Base-by-base conservation (phyloP, 2,113 vertebrate genomes). In the Nanger granti region DNA sequence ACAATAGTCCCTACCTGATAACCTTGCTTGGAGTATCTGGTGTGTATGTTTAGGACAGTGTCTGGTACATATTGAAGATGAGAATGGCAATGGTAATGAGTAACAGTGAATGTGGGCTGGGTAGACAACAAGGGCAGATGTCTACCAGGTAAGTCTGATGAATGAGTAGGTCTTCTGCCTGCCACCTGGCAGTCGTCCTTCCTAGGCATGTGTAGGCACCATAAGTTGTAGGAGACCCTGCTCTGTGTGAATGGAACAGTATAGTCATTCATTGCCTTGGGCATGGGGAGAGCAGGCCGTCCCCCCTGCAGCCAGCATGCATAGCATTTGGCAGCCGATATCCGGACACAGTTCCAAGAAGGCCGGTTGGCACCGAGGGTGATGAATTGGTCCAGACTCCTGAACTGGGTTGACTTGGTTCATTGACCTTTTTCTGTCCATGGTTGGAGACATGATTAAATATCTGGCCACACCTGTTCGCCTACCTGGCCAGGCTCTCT, bases 361-460 rank as follows among this genome's bases (percentile, higher is more conserved):
- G 87, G 93, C 44, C 2, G 3, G 7, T 95, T 98, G 97, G 96
- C 98, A 97, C 79, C n/a, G n/a, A 94, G 24, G 59, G 44, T 97
- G 93, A 96, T 93, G 69, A 93, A 96, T 92, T 80, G 84, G 66
- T 84, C 84, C 96, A 97, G 89, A 93, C 89, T 87, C 52, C 44
- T 49, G 92, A 95, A 37, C 87, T 54, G 69, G 84, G 83, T 90
- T 85, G 85, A 95, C 79, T 96, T 34, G 22, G 79, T 93, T 96
- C 87, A 97, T 93, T 95, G 96, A 93, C 93, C 92, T 95, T 95
- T 97, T 64, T n/a, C 80, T 86, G 22, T 85, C 73, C 18, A 1
- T 87, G 60, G 92, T 59, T 66, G 85, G 76, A 95, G 82, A 37
- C 26, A 8, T 97, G 96, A 98, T 97, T 96, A 83, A 97, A 94